A percentile compares a stretch with the other conserved stretches of the same genome.
phyloP scores from a whole-genome alignment of 2,888 invertebrate species.

The Frankliniella fusca region DNA sequence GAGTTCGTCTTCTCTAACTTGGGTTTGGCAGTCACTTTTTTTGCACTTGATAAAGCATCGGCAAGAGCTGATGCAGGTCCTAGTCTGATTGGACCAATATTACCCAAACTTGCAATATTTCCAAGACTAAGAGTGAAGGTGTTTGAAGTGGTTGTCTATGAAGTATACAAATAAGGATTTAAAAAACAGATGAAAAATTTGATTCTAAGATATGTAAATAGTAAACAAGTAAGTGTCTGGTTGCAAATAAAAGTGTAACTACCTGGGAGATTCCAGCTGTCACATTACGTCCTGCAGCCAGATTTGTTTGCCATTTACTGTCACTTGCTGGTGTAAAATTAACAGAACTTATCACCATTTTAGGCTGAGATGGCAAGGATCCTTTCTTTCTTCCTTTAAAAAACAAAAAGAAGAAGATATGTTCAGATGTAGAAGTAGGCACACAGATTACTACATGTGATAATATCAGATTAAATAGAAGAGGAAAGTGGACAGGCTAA shows the following conservation, averaged over 20 bases:
- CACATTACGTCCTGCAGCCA: background rate
- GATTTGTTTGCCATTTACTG: background rate
- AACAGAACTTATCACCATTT: slow-evolving; percentile 12
- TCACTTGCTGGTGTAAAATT: background rate
- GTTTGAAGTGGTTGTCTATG: background rate
- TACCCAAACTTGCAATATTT: background rate
- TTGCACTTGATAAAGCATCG: background rate
- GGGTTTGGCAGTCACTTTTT: background rate
- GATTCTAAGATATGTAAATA: too few species aligned
- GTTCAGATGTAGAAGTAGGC: too few species aligned
- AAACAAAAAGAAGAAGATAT: background rate
- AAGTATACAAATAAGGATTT: too few species aligned
- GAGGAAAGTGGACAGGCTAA: too few species aligned
- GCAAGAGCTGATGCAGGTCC: background rate
- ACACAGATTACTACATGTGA: too few species aligned
- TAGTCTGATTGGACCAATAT: background rate
- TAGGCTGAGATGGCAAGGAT: background rate
- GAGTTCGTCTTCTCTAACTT: background rate
- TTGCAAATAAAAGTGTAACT: background rate
- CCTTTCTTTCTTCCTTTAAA: background rate
- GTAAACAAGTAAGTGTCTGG: background rate
- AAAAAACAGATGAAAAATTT: too few species aligned
- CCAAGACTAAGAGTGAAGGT: background rate
- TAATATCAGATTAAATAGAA: too few species aligned
- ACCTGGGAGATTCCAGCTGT: background rate